Evolutionary conservation across 2,113 vertebrate genomes (phyloP), one percentile per base, ranked within the genome.

Genomic region (Vulpes vulpes): DNA sequence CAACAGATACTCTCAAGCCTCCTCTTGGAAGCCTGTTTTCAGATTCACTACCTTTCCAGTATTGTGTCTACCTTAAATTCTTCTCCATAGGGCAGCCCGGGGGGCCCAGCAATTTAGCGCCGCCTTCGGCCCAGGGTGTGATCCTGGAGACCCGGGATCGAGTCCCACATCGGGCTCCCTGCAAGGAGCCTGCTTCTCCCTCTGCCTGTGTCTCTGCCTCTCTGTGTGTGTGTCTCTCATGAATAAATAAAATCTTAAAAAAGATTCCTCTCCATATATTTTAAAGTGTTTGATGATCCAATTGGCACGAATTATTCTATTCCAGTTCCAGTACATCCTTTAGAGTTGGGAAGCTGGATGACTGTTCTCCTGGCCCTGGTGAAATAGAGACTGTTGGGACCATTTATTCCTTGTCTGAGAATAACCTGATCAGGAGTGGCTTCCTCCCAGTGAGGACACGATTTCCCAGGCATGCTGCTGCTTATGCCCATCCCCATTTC

Each of bases 361-460:
- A 78, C 53, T 6, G 3, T 65, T 65, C 51, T 19, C 49, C 74
- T 93, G 25, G 59, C 78, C 53, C 73, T n/a, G 16, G 27, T 64
- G 49, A 96, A 91, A 92, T 0, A n/a, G 25, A 88, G 20, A 78
- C 2, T 38, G 5, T 67, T 32, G 57, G 64, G 71, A 91, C 8
- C 22, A 19, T 92, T 67, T 84, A 95, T 93, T 95, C 43, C 69
- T 96, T 35, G 16, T 76, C 80, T 92, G 43, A 94, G 94, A 96
- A 0, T 65, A 82, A 57, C 69, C 69, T 12, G 32, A 92, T 64
- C 25, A 84, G 76, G 94, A 73, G 79, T 82, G 92, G 64, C 97
- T 96, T 94, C 91, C 71, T 78, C 80, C 64, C 94, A 96, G 59
- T 55, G 65, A 27, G 8, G 9, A 74, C 64, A 67, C 92, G 55